A percentile compares a stretch with the other conserved stretches of the same genome.
phyloP scores from a whole-genome alignment of 2,888 invertebrate genomes.

The Lycia hirtaria region DNA sequence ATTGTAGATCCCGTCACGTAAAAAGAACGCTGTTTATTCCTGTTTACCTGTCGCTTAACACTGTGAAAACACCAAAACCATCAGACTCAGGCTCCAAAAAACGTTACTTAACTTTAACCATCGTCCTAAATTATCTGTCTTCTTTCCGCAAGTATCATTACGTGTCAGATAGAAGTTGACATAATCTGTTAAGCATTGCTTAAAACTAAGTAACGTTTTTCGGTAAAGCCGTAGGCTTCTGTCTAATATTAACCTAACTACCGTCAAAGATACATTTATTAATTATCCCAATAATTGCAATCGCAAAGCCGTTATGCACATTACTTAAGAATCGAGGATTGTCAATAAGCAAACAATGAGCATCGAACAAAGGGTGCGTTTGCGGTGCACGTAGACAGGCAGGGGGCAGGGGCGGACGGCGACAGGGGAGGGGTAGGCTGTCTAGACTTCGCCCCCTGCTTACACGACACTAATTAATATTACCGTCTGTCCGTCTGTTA shows the following conservation, averaged over 20 bases:
- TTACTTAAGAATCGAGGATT: conserved; percentile 20
- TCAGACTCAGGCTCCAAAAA: too few relatives aligned
- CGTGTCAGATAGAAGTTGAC: too few relatives aligned
- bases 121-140: too few relatives aligned
- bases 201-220: too few relatives aligned
- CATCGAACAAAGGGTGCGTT: conserved; percentile 38
- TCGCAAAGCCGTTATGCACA: conserved; percentile 8
- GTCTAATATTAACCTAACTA: background rate
- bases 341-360: conserved; percentile 27
- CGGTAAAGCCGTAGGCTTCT: too few relatives aligned
- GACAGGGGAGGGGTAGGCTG: conserved; percentile 52
- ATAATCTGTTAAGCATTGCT: too few relatives aligned
- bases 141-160: too few relatives aligned
- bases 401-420: conserved; percentile 31
- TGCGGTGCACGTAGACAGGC: conserved; percentile 42
- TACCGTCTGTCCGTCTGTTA: conserved; percentile 52
- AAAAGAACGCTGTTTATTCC: too few relatives aligned
- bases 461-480: conserved; percentile 64
- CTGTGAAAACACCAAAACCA: too few relatives aligned
- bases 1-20: too few relatives aligned
- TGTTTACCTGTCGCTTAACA: too few relatives aligned
- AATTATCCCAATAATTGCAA: background rate
- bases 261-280: background rate
- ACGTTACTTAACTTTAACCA: too few relatives aligned
- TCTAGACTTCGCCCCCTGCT: conserved; percentile 63